These are phyloP conservation scores for Myiotriccus ornatus DNA, from an alignment of 2,797 vertebrate genomes.

Conservation along the genomic window DNA sequence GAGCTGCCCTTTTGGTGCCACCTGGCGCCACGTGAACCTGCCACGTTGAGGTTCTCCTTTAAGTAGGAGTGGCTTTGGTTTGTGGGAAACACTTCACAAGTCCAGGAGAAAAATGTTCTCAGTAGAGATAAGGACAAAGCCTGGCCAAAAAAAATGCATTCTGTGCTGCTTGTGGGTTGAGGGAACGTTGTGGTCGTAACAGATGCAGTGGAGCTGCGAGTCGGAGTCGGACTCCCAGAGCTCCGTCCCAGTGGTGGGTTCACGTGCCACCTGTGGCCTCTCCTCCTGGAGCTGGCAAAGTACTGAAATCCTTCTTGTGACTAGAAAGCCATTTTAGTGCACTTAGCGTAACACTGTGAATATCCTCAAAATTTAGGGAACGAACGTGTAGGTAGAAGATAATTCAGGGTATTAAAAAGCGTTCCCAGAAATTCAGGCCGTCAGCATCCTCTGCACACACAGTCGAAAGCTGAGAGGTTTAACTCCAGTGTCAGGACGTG, in stretches of 20 bases:
- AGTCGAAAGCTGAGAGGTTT: background rate
- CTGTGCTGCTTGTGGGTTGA: background rate
- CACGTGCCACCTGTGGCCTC: background rate
- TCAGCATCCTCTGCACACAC: background rate
- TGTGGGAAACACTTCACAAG: background rate
- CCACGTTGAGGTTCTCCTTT: background rate
- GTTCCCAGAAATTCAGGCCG: background rate
- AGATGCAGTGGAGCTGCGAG: background rate
- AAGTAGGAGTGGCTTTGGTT: background rate
- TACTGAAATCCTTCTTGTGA: background rate
- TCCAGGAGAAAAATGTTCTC: background rate
- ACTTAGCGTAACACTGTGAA: background rate
- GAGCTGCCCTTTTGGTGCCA: background rate
- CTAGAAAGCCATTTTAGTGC: background rate
- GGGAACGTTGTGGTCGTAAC: background rate
- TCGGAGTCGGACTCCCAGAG: background rate
- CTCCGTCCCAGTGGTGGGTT: rapidly evolving
- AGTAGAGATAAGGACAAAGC: background rate
- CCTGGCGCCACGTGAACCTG: rapidly evolving
- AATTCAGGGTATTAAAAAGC: background rate
- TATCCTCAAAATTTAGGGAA: background rate
- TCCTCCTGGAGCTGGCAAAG: background rate
- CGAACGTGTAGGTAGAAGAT: rapidly evolving
- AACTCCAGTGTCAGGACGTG: background rate
- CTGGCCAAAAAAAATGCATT: background rate